Percentiles rank a stretch among this genome's conserved stretches.
These are phyloP conservation scores for Notodonta dromedarius DNA, from an alignment of 2,888 invertebrate species.

Conservation along the genomic window DNA sequence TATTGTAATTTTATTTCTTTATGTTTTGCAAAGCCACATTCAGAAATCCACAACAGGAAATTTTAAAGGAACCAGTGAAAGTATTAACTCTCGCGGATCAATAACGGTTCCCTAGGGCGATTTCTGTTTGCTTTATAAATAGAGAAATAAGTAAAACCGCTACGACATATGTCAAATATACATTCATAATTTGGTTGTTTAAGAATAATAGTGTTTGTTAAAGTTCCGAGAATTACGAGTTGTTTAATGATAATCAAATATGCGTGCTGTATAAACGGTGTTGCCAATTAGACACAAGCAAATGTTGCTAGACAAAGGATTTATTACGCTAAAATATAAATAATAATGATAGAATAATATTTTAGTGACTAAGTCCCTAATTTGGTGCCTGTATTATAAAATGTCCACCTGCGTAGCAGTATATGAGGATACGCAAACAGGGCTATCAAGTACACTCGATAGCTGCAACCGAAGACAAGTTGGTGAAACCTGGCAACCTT, in stretches of 20 bases:
- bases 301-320: too few species aligned
- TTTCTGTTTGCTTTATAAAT: not conserved
- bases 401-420: too few species aligned
- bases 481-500: constrained; percentile 34
- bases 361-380: too few species aligned
- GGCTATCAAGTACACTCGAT: constrained; percentile 4
- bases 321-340: too few species aligned
- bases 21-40: not conserved
- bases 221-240: too few species aligned
- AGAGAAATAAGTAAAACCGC: not conserved
- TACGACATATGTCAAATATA: not conserved
- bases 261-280: too few species aligned
- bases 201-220: too few species aligned
- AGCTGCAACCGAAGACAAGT: constrained; percentile 13
- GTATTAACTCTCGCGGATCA: constrained; percentile 4
- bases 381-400: too few species aligned
- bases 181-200: too few species aligned
- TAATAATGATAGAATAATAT: too few species aligned
- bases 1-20: not conserved
- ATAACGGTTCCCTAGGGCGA: constrained; percentile 4
- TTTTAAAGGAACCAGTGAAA: constrained; percentile 9
- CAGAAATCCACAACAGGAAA: constrained; percentile 5
- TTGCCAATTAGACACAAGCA: too few species aligned
- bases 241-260: too few species aligned
- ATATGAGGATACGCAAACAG: not conserved